Evolutionary conservation across 2,888 invertebrate genomes (phyloP).

Genomic region (Cerceris rybyensis): DNA sequence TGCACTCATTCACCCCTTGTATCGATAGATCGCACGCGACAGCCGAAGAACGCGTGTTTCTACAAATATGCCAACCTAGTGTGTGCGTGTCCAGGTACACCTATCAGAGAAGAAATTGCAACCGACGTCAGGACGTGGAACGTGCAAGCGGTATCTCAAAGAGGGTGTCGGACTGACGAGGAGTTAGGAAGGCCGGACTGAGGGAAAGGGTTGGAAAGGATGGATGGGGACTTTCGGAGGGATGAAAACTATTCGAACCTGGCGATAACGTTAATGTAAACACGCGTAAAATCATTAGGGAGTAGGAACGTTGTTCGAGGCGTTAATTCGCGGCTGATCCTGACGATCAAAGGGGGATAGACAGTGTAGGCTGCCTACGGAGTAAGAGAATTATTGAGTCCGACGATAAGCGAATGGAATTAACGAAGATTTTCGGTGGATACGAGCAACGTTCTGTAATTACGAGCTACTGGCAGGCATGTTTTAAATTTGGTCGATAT

Average conservation of each 20-base stretch:
- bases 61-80: neutral
- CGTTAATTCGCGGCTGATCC: slow-evolving; percentile 51
- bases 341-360: slow-evolving; percentile 21
- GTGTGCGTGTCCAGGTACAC: slow-evolving; percentile 4
- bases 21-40: neutral
- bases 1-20: neutral
- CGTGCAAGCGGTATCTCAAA: slow-evolving; percentile 26
- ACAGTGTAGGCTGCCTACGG: neutral
- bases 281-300: slow-evolving; percentile 73
- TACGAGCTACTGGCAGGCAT: no score
- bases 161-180: slow-evolving; percentile 28
- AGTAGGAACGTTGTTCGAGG: slow-evolving; percentile 16
- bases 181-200: slow-evolving; percentile 28
- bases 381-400: no score
- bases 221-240: slow-evolving; percentile 10
- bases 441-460: no score
- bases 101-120: slow-evolving; percentile 21
- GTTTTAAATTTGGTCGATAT: no score
- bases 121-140: slow-evolving; percentile 20
- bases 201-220: slow-evolving; percentile 7
- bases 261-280: slow-evolving; percentile 74
- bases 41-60: slow-evolving; percentile 10
- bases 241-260: slow-evolving; percentile 59
- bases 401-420: no score
- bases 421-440: no score